These are phyloP conservation scores for Eueremaeus valkanovi DNA, from an alignment of 2,888 invertebrate genomes.

Conservation along the genomic window DNA sequence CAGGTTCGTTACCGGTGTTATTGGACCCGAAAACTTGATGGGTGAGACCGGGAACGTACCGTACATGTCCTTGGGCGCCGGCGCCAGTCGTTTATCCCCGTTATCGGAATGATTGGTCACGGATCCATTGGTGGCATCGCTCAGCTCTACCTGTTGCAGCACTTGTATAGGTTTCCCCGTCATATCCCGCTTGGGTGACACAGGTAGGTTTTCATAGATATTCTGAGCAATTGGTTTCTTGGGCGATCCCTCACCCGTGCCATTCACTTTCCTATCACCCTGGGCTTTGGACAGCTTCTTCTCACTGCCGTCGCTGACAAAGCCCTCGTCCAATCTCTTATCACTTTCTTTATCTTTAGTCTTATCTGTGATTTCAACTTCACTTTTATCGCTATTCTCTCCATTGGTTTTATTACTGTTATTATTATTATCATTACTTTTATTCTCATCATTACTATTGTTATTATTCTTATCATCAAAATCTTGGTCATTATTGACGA, in stretches of 20 bases:
- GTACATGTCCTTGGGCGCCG: constrained; percentile 38
- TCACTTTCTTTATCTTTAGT: background rate
- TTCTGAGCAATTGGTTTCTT: constrained; percentile 13
- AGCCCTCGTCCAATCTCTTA: constrained; percentile 2
- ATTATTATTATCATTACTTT: background rate
- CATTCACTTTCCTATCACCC: background rate
- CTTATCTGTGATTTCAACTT: background rate
- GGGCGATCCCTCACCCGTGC: background rate
- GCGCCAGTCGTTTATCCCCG: constrained; percentile 15
- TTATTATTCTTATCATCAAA: background rate
- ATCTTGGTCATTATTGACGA: background rate
- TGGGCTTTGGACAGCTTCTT: background rate
- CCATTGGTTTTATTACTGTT: constrained; percentile 10
- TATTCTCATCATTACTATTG: constrained; percentile 35
- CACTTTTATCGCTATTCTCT: constrained; percentile 32
- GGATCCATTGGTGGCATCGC: background rate
- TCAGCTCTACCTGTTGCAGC: constrained; percentile 14
- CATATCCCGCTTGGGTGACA: background rate
- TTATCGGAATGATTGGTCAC: background rate
- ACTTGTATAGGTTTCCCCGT: background rate
- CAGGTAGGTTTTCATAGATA: constrained; percentile 18
- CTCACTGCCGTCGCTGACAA: constrained; percentile 31
- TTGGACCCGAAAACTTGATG: background rate
- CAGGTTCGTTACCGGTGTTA: constrained; percentile 1
- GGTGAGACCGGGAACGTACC: constrained; percentile 1